Percentiles rank a stretch among this genome's conserved stretches.
Evolutionary conservation across 2,797 vertebrate genomes (phyloP).

Genomic region (Dendrocincla fuliginosa): DNA sequence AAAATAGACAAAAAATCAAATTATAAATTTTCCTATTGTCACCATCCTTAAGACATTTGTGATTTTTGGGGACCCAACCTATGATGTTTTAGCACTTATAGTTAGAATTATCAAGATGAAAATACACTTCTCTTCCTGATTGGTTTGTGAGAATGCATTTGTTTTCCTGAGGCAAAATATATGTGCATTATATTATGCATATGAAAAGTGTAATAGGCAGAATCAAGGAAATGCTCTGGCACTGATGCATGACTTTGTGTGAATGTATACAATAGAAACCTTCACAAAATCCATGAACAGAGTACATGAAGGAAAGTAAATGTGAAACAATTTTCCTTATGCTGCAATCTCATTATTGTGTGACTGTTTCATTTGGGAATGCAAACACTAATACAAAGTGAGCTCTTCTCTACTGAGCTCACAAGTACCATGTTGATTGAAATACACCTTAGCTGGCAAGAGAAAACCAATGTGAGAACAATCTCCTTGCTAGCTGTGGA

Average conservation of each 20-base stretch:
- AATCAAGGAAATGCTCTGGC: neutral
- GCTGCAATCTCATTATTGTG: neutral
- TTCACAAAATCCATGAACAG: neutral
- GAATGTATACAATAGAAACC: neutral
- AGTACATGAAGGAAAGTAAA: neutral
- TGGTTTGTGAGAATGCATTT: neutral
- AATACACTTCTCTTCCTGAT: neutral
- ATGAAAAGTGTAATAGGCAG: neutral
- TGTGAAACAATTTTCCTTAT: neutral
- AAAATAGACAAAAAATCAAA: neutral
- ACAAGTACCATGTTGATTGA: neutral
- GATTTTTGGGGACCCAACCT: neutral
- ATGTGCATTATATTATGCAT: neutral
- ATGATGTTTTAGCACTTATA: neutral
- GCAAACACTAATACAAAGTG: neutral
- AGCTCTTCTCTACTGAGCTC: neutral
- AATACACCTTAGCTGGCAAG: neutral
- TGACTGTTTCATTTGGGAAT: neutral
- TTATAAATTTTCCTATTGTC: neutral
- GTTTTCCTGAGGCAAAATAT: neutral
- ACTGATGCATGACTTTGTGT: neutral
- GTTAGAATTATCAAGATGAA: neutral
- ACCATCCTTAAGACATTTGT: neutral
- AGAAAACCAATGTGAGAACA: neutral
- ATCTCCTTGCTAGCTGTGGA: neutral